Evolutionary conservation across 2,113 vertebrate genomes (phyloP).

Genomic region (Oncorhynchus gorbuscha): DNA sequence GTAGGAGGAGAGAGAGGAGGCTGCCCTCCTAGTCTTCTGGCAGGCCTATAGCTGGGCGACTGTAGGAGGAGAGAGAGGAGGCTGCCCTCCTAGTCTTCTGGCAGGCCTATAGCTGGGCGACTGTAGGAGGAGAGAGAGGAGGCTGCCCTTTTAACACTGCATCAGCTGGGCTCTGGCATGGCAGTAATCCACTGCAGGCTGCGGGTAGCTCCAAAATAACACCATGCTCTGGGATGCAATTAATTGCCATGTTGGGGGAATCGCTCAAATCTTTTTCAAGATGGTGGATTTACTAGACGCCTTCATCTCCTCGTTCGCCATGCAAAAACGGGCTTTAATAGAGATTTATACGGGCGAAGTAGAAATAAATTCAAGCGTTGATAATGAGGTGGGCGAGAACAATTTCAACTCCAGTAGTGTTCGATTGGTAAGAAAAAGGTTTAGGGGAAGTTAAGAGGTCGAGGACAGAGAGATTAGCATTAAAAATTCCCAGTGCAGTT

Average conservation of each 20-base stretch:
- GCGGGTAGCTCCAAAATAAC: conserved; percentile 69
- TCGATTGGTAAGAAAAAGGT: conserved; percentile 70
- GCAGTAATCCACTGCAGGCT: conserved; percentile 64
- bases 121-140: conserved; percentile 16
- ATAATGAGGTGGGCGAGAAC: conserved; percentile 85
- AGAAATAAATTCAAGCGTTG: conserved; percentile 76
- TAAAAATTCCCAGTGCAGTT: conserved; percentile 72
- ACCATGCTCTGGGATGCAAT: conserved; percentile 72
- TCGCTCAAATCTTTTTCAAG: conserved; percentile 69
- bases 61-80: conserved; percentile 18
- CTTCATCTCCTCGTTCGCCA: conserved; percentile 53
- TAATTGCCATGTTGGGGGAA: conserved; percentile 76
- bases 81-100: conserved; percentile 44
- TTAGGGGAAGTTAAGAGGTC: conserved; percentile 79
- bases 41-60: conserved; percentile 32
- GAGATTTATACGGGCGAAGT: conserved; percentile 80
- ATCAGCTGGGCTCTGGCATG: conserved; percentile 58
- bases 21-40: conserved; percentile 44
- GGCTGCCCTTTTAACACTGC: conserved; percentile 49
- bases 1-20: conserved; percentile 21
- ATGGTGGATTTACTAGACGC: conserved; percentile 70
- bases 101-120: conserved; percentile 35
- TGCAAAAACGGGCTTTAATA: conserved; percentile 80
- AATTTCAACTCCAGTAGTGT: conserved; percentile 81
- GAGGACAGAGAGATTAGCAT: conserved; percentile 85